Percentiles rank a stretch among this genome's conserved stretches.
Evolutionary conservation across 2,888 invertebrate genomes (phyloP).

Genomic region (Ptilodon capucinus): DNA sequence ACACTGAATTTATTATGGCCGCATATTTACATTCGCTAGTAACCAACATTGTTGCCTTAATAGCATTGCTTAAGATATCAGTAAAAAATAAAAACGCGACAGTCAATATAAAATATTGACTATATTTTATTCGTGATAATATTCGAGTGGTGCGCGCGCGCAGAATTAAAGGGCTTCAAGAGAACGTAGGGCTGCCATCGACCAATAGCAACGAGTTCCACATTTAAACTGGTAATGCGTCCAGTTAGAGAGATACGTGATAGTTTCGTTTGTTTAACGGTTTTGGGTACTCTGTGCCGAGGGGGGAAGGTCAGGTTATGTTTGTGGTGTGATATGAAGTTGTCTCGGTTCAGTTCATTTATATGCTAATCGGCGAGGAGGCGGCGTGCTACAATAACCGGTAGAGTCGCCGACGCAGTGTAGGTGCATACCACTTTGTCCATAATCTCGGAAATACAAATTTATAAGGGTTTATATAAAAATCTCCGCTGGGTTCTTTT

Average conservation of each 20-base stretch:
- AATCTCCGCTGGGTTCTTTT: conserved; percentile 10
- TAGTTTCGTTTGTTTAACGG: conserved; percentile 30
- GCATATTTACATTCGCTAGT: conserved; percentile 48
- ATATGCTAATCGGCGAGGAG: conserved; percentile 76
- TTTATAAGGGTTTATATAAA: conserved; percentile 25
- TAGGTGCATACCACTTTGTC: conserved; percentile 39
- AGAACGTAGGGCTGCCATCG: conserved; percentile 36
- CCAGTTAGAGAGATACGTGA: conserved; percentile 46
- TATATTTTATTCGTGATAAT: conserved; percentile 63
- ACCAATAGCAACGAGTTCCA: conserved; percentile 58
- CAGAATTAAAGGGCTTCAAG: conserved; percentile 39
- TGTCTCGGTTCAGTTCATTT: conserved; percentile 76
- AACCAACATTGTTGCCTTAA: conserved; percentile 60
- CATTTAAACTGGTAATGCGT: conserved; percentile 53
- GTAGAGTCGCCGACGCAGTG: conserved; percentile 46
- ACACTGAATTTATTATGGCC: conserved; percentile 61
- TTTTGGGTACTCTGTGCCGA: conserved; percentile 21
- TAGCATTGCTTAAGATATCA: conserved; percentile 63
- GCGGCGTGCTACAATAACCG: conserved; percentile 63
- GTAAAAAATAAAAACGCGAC: conserved; percentile 46
- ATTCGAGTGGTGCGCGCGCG: conserved; percentile 37
- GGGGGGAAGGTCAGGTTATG: conserved; percentile 40
- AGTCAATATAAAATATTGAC: conserved; percentile 56
- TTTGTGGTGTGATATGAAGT: conserved; percentile 69
- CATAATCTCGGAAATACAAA: conserved; percentile 24